Conservation (phyloP, 2,888 invertebrate species). For the Scaptomyza polygonia region DNA sequence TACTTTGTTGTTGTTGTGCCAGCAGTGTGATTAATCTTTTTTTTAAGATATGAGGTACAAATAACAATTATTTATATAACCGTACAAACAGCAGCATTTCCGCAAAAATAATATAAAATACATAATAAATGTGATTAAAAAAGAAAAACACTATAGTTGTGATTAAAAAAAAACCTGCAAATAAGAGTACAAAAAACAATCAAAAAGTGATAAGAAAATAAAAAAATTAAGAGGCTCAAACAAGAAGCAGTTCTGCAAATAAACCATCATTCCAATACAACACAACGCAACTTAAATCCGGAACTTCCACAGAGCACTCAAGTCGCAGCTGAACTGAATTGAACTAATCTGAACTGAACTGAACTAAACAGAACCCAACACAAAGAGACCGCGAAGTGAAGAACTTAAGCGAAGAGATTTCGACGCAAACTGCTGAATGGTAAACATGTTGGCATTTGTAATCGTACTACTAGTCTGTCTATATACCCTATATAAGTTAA, state of each 20-base stretch:
- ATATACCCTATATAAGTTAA: background rate
- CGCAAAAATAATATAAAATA: conserved; percentile 62
- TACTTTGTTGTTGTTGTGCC: conserved; percentile 25
- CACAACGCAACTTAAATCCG: conserved; percentile 3
- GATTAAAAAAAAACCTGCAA: conserved; percentile 45
- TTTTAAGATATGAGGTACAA: conserved; percentile 5
- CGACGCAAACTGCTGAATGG: conserved; percentile 61
- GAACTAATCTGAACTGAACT: conserved; percentile 39
- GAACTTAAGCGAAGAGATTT: conserved; percentile 11
- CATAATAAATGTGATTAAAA: conserved; percentile 54
- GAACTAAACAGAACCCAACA: conserved; percentile 14
- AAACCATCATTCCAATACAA: conserved; percentile 11
- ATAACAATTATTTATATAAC: conserved; percentile 13
- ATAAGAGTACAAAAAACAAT: conserved; percentile 20
- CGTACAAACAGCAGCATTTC: conserved; percentile 69
- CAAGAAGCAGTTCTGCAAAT: conserved; percentile 7
- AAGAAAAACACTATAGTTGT: conserved; percentile 32
- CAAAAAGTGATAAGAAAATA: conserved; percentile 44
- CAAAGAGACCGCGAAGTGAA: conserved; percentile 1
- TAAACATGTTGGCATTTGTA: conserved; percentile 63
- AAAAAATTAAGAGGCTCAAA: conserved; percentile 1
- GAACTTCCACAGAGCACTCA: conserved; percentile 4
- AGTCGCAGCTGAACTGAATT: conserved; percentile 34
- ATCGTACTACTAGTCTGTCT: conserved; percentile 52
- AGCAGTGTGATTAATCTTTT: conserved; percentile 26